These are phyloP conservation scores for Tigriopus californicus DNA, from an alignment of 2,888 invertebrate genomes.

Conservation along the genomic window DNA sequence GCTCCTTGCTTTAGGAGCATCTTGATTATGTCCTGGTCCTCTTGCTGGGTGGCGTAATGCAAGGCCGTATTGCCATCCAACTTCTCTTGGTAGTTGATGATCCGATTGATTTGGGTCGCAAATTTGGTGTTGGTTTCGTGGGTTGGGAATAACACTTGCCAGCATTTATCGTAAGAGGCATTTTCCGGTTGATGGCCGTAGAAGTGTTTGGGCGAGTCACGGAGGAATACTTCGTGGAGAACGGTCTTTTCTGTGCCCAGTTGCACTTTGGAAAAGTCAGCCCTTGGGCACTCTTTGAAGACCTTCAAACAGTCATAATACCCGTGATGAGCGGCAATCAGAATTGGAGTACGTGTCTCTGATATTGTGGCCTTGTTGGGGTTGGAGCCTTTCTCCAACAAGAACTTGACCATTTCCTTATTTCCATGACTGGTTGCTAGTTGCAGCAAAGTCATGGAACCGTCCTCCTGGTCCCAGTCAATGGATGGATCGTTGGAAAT, in stretches of 20 bases:
- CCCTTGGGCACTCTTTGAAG: conserved; percentile 23
- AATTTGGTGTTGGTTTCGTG: neutral
- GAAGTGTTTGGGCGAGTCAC: neutral
- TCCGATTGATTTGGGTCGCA: conserved; percentile 19
- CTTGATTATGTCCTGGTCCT: conserved; percentile 40
- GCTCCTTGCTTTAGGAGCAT: conserved; percentile 47
- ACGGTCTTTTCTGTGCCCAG: conserved; percentile 17
- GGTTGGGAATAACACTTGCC: neutral
- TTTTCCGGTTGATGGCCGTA: neutral
- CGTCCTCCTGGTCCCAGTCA: neutral
- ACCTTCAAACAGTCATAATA: neutral
- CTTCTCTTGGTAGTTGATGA: conserved; percentile 29
- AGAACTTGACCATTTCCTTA: neutral
- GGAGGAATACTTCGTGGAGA: conserved; percentile 16
- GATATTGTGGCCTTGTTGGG: neutral
- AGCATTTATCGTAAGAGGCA: neutral
- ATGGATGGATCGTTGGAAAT: neutral
- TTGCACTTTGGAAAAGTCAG: conserved; percentile 42
- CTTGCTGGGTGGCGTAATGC: conserved; percentile 23
- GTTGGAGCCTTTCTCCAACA: neutral
- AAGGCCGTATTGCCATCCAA: conserved; percentile 25
- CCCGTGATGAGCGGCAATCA: conserved; percentile 7
- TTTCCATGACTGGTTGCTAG: neutral
- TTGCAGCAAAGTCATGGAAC: neutral
- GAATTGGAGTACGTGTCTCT: neutral